Base-by-base conservation (phyloP, 2,797 vertebrate species). In the Kryptolebias ocellatus region DNA sequence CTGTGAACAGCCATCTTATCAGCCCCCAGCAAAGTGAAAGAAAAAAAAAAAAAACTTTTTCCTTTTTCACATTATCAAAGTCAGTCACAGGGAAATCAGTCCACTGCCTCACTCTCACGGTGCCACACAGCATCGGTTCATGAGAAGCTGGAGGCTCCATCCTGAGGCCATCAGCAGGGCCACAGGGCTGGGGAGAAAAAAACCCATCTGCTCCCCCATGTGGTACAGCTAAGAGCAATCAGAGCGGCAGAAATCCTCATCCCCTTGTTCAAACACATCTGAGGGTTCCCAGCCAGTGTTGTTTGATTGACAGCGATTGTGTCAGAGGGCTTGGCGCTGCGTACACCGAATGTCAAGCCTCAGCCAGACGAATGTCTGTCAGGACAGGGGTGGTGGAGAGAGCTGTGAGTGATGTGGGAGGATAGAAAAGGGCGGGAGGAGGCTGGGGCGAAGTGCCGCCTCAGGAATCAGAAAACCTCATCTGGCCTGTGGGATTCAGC, bases 181-280 rank as follows among this genome's bases (percentile, higher is more conserved):
- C 77, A 79, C 79, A 67, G 60, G 76, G 52, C 42, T 57, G 57
- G 53, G 56, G 72, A 53, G 74, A 54, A 64, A 29, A 62, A 44
- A 17, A 54, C 55, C 51, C 47, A 67, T 64, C 67, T 67, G 31
- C 53, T n/a, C 46, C 45, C 20, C 58, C 49, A 44, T 0, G 17
- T 52, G 64, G 75, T 72, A 83, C 64, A 56, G 79, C 74, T 85
- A 89, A 90, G 70, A 90, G 76, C 80, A 90, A 89, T 84, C 86
- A 86, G 74, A 29, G 14, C 53, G 18, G 72, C 63, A 73, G 76
- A 83, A 85, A 84, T 81, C 78, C 77, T 81, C 83, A 76, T 90
- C 77, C 74, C 80, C 81, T 83, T 91, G 86, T 90, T 87, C 83
- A 88, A 92, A 92, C 78, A 90, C 87, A 87, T 84, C 76, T 68